phyloP scores from a whole-genome alignment of 2,113 vertebrate species.

The Channa argus region DNA sequence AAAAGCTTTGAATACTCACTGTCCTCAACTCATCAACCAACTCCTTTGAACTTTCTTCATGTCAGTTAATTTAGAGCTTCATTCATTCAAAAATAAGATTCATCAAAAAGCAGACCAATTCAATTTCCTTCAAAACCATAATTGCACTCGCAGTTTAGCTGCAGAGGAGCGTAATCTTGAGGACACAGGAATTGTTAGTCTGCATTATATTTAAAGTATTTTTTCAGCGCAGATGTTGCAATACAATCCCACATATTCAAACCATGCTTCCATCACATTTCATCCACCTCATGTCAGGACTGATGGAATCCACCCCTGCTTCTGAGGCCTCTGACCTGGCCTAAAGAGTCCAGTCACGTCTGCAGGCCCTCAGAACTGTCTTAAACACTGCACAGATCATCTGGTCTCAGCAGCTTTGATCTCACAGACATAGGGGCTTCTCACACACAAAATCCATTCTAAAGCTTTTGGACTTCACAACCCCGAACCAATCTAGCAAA shows the following conservation, averaged over 20 bases:
- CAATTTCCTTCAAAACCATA: no score
- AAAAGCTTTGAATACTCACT: no score
- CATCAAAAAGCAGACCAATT: no score
- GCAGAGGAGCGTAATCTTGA: no score
- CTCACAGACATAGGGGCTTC: constrained; percentile 55
- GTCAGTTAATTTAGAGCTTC: no score
- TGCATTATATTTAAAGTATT: background rate
- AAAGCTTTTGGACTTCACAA: constrained; percentile 67
- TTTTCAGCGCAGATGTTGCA: background rate
- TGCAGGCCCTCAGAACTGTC: constrained; percentile 44
- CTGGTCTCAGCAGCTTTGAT: constrained; percentile 72
- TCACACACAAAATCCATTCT: constrained; percentile 64
- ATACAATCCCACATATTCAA: background rate
- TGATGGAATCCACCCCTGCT: constrained; percentile 39
- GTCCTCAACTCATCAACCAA: no score
- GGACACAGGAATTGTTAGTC: no score
- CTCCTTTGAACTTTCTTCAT: no score
- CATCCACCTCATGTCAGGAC: constrained; percentile 36
- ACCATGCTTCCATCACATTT: constrained; percentile 4
- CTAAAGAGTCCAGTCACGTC: constrained; percentile 70
- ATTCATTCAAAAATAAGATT: no score
- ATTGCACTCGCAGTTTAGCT: no score
- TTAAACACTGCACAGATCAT: constrained; percentile 68
- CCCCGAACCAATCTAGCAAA: constrained; percentile 55
- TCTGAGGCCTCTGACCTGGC: constrained; percentile 37